Conservation (phyloP, 2,113 vertebrate species). For the Emydocephalus ijimae region DNA sequence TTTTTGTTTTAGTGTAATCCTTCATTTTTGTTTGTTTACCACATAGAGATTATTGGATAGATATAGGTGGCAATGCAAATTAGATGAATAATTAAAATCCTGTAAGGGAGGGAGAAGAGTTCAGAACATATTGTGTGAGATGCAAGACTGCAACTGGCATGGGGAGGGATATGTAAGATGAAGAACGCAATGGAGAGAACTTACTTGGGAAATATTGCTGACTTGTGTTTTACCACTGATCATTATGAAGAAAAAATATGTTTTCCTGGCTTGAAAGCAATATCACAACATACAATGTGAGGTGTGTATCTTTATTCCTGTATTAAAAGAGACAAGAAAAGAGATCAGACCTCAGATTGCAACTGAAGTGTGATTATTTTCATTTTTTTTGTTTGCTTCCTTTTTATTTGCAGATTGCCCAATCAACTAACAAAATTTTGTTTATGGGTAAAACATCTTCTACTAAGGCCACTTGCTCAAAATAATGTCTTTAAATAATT, state of each 20-base stretch:
- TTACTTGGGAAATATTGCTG: neutral
- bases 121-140: neutral
- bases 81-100: neutral
- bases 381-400: neutral
- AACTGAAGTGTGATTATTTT: neutral
- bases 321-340: neutral
- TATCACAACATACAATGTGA: neutral
- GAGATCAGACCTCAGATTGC: neutral
- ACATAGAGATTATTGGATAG: neutral
- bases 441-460: neutral
- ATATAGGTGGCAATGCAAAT: neutral
- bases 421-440: neutral
- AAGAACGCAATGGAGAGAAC: neutral
- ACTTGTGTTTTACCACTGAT: neutral
- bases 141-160: neutral
- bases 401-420: neutral
- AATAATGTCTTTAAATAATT: neutral
- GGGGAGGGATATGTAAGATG: neutral
- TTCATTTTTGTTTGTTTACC: neutral
- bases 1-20: neutral
- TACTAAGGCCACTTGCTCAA: neutral
- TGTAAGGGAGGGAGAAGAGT: neutral
- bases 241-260: neutral
- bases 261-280: neutral
- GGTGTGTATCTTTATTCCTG: neutral